Evolutionary conservation across 2,888 invertebrate genomes (phyloP).

Genomic region (Mechanitis mazaeus): DNA sequence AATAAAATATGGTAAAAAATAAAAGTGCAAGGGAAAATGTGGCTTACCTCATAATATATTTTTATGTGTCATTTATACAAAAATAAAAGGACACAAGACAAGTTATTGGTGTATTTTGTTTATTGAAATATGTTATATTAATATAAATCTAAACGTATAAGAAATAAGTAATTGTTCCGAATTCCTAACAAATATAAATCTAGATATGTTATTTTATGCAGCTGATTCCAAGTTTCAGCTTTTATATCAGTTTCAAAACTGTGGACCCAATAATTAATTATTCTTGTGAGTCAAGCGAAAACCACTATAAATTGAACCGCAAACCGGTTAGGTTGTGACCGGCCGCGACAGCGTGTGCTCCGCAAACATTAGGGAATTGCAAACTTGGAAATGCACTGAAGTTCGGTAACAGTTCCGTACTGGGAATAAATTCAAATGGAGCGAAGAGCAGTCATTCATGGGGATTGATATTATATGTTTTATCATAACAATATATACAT

Average conservation of each 20-base stretch:
- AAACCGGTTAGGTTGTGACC: constrained; percentile 23
- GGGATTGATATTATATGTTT: constrained; percentile 18
- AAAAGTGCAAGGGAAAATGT: not conserved
- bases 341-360: constrained; percentile 30
- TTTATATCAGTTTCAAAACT: not conserved
- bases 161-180: not conserved
- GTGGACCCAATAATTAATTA: constrained; percentile 3
- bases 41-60: constrained; percentile 3
- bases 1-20: constrained; percentile 18
- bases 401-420: constrained; percentile 31
- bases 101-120: too few relatives aligned
- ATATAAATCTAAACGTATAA: too few relatives aligned
- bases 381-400: constrained; percentile 34
- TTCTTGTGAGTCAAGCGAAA: constrained; percentile 2
- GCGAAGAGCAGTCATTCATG: constrained; percentile 34
- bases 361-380: constrained; percentile 32
- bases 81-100: too few relatives aligned
- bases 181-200: not conserved
- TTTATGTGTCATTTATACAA: not conserved
- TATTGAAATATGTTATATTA: too few relatives aligned
- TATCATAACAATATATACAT: too few relatives aligned
- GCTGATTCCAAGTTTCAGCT: not conserved
- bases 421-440: constrained; percentile 50
- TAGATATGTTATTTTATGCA: not conserved
- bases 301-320: constrained; percentile 13